Base-by-base conservation (phyloP, 2,113 vertebrate species). In the Hystrix cristata region DNA sequence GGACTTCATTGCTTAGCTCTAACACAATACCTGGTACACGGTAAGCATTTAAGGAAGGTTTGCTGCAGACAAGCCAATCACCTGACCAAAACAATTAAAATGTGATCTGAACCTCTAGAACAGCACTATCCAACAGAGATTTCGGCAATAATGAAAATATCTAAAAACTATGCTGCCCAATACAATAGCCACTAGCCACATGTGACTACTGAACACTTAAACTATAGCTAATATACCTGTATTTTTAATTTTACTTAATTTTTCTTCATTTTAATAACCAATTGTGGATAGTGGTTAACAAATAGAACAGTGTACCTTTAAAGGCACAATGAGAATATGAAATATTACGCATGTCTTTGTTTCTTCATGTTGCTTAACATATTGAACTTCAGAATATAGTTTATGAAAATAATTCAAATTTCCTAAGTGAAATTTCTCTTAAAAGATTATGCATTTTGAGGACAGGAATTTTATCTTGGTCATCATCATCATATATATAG, bases 391-490 rank as follows among this genome's bases (percentile, higher is more conserved):
- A 51, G 92, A 92, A 13, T 43, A 67, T 0, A 93, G n/a, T 12
- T 85, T 83, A 51, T 7, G 80, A 38, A 92, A 96, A 90, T 59
- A 80, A 96, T 55, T 74, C 55, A 92, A 87, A 65, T 72, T 87
- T 90, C 59, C 16, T 57, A 89, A 64, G 19, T 94, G 46, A 92
- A 95, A 95, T 76, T 71, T 91, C 91, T 96, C 53, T 93, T 84
- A 96, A 94, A 1, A 91, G 51, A 79, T 67, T 48, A 81, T 38
- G 7, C 4, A 53, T 48, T 91, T 71, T 53, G 46, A 86, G 34
- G 53, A 34, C 31, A 92, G 7, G 23, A 91, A 90, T 84, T 95
- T 67, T 79, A 76, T 59, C 60, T 89, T 85, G 25, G 34, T 96
- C 29, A 43, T 59, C 78, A 89, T 83, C n/a, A 82, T 84, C 90